Conservation (phyloP, 2,797 vertebrate genomes). For the Hydrophis major region DNA sequence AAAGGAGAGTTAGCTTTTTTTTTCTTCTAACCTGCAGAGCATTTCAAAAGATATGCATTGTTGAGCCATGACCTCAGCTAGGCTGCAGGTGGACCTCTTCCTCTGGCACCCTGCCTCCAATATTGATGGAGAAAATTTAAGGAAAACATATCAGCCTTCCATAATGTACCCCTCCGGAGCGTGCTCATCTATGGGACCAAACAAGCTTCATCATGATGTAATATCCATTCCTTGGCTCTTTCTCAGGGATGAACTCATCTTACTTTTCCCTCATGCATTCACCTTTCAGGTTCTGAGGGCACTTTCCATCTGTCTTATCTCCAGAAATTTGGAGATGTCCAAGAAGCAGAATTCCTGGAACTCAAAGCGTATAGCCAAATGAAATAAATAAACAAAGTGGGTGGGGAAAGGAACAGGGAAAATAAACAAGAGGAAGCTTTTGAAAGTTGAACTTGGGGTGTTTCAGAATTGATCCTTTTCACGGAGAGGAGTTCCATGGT, state of each 20-base stretch:
- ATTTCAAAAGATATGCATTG: background rate
- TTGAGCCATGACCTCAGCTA: background rate
- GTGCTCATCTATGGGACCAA: background rate
- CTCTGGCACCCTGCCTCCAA: background rate
- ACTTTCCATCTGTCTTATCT: background rate
- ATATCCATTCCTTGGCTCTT: conserved; percentile 17
- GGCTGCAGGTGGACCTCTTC: rapidly evolving
- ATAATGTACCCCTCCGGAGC: conserved; percentile 3
- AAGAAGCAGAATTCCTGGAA: rapidly evolving
- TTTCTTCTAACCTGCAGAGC: background rate
- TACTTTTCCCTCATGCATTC: conserved; percentile 21
- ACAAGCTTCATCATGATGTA: conserved; percentile 28
- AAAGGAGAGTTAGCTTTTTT: background rate
- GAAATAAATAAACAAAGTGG: background rate
- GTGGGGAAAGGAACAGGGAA: background rate
- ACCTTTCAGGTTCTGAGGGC: background rate
- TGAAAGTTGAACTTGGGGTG: background rate
- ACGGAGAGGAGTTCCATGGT: background rate
- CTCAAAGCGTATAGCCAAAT: background rate
- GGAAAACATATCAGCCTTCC: background rate
- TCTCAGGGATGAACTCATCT: conserved; percentile 33
- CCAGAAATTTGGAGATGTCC: background rate
- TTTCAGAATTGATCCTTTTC: rapidly evolving
- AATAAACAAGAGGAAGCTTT: background rate
- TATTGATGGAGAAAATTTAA: background rate